These are phyloP conservation scores for Struthio camelus DNA, from an alignment of 2,113 vertebrate genomes.

Conservation along the genomic window DNA sequence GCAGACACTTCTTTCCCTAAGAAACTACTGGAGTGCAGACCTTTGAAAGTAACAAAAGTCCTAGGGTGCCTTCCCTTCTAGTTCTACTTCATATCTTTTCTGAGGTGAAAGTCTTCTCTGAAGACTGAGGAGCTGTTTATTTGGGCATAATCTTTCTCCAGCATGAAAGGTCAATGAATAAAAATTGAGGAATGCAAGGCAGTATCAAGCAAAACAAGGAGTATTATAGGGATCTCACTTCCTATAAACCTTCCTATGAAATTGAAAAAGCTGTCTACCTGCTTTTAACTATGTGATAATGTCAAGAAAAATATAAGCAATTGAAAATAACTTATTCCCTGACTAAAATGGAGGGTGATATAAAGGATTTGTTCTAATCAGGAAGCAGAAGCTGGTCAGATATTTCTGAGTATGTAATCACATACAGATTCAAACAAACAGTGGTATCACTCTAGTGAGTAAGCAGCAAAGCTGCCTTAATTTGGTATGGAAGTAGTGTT, in stretches of 20 bases:
- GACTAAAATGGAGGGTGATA: neutral
- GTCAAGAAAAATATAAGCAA: neutral
- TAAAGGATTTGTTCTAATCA: neutral
- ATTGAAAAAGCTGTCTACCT: neutral
- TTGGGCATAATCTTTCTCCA: conserved; percentile 17
- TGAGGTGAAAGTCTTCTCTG: conserved; percentile 5
- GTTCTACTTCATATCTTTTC: neutral
- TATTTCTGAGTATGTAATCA: neutral
- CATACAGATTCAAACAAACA: neutral
- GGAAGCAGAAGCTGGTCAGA: neutral
- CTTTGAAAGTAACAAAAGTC: conserved; percentile 35
- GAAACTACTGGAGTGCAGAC: neutral
- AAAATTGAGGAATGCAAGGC: conserved; percentile 1
- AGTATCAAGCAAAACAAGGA: neutral
- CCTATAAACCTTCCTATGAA: neutral
- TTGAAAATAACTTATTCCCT: neutral
- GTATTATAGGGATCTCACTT: neutral
- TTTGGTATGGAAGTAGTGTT: neutral
- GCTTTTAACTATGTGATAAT: neutral
- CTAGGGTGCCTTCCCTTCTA: neutral
- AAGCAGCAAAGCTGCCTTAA: neutral
- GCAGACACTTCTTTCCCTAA: neutral
- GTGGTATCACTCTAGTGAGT: neutral
- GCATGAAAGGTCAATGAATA: conserved; percentile 15
- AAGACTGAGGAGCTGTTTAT: conserved; percentile 10